Percentiles rank a stretch among this genome's conserved stretches.
Conservation (phyloP, 2,888 invertebrate species). For the Orthosia gothica region DNA sequence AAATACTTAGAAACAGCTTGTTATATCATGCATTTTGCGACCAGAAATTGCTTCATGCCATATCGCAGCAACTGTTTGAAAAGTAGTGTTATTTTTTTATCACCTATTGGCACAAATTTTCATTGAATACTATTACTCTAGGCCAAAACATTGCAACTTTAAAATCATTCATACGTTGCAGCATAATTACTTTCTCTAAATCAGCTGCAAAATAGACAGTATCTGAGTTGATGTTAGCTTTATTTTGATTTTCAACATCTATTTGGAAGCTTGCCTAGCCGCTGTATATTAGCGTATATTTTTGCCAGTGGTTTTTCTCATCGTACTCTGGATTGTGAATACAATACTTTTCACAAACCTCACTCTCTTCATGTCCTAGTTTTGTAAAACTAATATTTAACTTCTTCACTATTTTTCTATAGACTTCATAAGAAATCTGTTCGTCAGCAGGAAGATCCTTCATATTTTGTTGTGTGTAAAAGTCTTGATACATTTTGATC, state of each 20-base stretch:
- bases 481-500: not conserved
- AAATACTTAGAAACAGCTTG: not conserved
- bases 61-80: slow-evolving; percentile 3
- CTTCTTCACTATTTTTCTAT: not conserved
- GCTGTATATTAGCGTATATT: too few species aligned
- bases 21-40: not conserved
- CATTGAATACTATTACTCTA: too few species aligned
- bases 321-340: too few species aligned
- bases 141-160: too few species aligned
- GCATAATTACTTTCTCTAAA: not conserved
- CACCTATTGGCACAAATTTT: too few species aligned
- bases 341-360: not conserved
- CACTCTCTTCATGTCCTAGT: slow-evolving; percentile 1
- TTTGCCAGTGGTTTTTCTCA: too few species aligned
- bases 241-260: too few species aligned
- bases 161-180: too few species aligned
- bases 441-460: slow-evolving; percentile 2
- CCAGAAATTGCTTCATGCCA: slow-evolving; percentile 4
- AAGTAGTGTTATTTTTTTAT: not conserved
- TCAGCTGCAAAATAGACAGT: not conserved
- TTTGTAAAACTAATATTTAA: not conserved
- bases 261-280: too few species aligned
- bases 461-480: not conserved
- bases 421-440: not conserved
- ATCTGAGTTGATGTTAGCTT: not conserved